Percentiles rank a stretch among this genome's conserved stretches.
Evolutionary conservation across 2,113 vertebrate genomes (phyloP).

Genomic region (Lynx canadensis): DNA sequence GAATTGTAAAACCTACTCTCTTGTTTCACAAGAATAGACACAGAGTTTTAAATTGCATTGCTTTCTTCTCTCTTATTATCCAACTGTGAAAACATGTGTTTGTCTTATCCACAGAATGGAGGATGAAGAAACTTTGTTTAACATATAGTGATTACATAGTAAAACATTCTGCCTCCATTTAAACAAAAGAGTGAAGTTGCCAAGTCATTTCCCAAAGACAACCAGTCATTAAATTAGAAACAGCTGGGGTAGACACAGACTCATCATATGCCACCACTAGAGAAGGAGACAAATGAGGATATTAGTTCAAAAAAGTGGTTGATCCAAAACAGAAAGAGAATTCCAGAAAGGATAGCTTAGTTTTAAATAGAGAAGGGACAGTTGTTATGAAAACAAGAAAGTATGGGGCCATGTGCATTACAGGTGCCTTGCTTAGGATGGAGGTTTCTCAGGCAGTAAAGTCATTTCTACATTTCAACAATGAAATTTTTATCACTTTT

Average conservation of each 20-base stretch:
- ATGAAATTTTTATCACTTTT: neutral
- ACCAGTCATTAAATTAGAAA: slow-evolving; percentile 29
- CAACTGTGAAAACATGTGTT: slow-evolving; percentile 21
- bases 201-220: slow-evolving; percentile 28
- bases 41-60: neutral
- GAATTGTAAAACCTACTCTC: neutral
- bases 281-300: neutral
- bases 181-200: neutral
- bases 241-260: neutral
- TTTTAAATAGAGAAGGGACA: neutral
- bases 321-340: neutral
- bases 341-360: neutral
- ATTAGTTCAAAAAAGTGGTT: neutral
- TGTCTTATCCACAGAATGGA: neutral
- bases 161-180: slow-evolving; percentile 30
- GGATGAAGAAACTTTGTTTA: neutral
- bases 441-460: neutral
- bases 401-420: neutral
- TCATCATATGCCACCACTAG: neutral
- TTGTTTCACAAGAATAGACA: neutral
- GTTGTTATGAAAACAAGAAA: neutral
- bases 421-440: neutral
- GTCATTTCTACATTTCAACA: neutral
- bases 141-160: slow-evolving; percentile 22
- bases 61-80: neutral